Evolutionary conservation across 1,140 invertebrate genomes (phyloP).

Genomic region (Trachymyrmex cornetzi): DNA sequence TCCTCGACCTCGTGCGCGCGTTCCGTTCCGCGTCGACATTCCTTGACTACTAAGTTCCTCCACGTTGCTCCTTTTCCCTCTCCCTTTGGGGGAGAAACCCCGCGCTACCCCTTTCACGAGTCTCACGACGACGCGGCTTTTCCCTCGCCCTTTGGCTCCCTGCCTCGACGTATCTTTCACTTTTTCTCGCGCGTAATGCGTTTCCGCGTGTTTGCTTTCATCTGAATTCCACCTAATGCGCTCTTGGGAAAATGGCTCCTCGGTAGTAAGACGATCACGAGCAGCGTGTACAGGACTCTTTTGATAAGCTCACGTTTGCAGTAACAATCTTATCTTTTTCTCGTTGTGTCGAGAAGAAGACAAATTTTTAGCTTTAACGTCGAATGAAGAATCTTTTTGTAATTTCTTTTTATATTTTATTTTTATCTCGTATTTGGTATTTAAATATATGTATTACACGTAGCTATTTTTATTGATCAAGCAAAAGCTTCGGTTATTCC

Average conservation of each 20-base stretch:
- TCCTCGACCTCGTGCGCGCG: conserved; percentile 52
- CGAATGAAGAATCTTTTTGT: neutral
- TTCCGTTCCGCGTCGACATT: conserved; percentile 65
- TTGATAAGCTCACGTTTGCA: conserved; percentile 28
- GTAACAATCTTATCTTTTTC: conserved; percentile 25
- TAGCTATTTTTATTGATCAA: conserved; percentile 16
- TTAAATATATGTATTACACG: neutral
- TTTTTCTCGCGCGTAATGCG: conserved; percentile 52
- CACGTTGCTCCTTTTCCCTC: conserved; percentile 53
- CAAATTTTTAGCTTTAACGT: conserved; percentile 7
- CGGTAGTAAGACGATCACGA: conserved; percentile 17
- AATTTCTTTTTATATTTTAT: too few relatives aligned
- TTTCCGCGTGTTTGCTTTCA: conserved; percentile 61
- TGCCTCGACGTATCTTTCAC: conserved; percentile 40
- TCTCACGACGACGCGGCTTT: conserved; percentile 30
- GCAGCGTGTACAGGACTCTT: neutral
- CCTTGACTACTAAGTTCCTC: conserved; percentile 69
- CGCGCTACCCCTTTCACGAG: conserved; percentile 41
- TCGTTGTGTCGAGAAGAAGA: neutral
- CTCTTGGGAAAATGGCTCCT: conserved; percentile 51
- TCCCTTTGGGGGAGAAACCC: conserved; percentile 14
- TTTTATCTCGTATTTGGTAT: neutral
- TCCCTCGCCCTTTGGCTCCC: neutral
- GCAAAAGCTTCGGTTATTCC: neutral
- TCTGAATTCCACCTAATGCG: conserved; percentile 56